Conservation (phyloP, 2,888 invertebrate genomes). For the Rhorus exstirpatorius region DNA sequence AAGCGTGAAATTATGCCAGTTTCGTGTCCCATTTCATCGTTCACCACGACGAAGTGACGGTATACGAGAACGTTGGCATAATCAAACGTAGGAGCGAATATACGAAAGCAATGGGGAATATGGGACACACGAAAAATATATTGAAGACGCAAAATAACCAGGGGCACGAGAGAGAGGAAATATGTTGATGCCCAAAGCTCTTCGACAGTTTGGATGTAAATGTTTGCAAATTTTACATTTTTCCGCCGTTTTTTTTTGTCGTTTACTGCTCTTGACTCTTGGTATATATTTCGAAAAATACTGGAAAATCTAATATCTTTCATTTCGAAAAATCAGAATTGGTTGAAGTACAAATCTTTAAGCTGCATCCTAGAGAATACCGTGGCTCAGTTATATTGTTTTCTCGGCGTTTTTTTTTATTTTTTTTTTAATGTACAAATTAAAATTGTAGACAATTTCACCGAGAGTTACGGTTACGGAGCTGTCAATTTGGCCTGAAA, state of each 20-base stretch:
- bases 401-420: neutral
- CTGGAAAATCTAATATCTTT: too few relatives aligned
- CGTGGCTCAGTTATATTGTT: conserved; percentile 79
- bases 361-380: too few relatives aligned
- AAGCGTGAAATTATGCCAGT: conserved; percentile 81
- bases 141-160: neutral
- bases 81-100: conserved; percentile 36
- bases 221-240: too few relatives aligned
- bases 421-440: too few relatives aligned
- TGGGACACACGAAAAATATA: neutral
- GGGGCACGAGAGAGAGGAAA: neutral
- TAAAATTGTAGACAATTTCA: too few relatives aligned
- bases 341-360: conserved; percentile 82
- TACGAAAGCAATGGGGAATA: conserved; percentile 2
- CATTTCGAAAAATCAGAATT: too few relatives aligned
- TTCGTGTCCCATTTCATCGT: conserved; percentile 71
- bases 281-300: too few relatives aligned
- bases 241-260: too few relatives aligned
- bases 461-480: neutral
- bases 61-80: conserved; percentile 52
- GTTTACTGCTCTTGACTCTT: too few relatives aligned
- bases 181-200: conserved; percentile 8
- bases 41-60: conserved; percentile 75
- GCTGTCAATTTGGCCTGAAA: neutral
- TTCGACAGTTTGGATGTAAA: conserved; percentile 79